Base-by-base conservation (phyloP, 1,140 invertebrate genomes). In the Hetaerina americana region DNA sequence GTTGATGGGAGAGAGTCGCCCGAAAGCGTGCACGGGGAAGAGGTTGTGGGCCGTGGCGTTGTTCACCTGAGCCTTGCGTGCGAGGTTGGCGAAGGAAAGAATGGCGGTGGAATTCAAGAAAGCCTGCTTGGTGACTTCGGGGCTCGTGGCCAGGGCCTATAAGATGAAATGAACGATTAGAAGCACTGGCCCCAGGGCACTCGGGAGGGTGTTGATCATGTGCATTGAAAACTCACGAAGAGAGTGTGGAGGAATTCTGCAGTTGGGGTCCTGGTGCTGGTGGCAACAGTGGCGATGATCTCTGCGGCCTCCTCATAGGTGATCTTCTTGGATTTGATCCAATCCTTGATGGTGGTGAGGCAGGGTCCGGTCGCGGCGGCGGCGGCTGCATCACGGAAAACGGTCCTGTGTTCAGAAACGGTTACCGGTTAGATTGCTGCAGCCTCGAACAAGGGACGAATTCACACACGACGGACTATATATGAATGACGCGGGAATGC, bases 331-430 rank as follows among this genome's bases (percentile, higher is more conserved):
- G 74, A 80, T 68, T 84, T 73, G 27, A 91, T 87, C 87, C 84
- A 87, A 5, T 85, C 73, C 74, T 84, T 83, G 27, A 90, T 84
- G 70, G 80, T 79, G n/a, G 85, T 69, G 68, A 90, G 83, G 49
- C 87, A 86, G 5, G 89, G 87, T 40, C 84, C 82, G 15, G 88
- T 90, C 71, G 89, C 90, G 29, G 84, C 81, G 78, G 88, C 83
- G 10, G 84, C 80, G 5, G 90, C 81, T 27, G 86, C 86, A 75
- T 90, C 87, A 66, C 86, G 84, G 78, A 83, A 88, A 12, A 85
- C 80, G 73, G 77, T 80, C 85, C 87, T 86, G n/a, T n/a, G n/a
- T n/a, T n/a, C n/a, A n/a, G n/a, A n/a, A n/a, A n/a, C n/a, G n/a
- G n/a, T n/a, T n/a, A n/a, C n/a, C n/a, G n/a, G n/a, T n/a, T n/a